Evolutionary conservation across 2,113 vertebrate genomes (phyloP).

Genomic region (Capricornis sumatraensis): DNA sequence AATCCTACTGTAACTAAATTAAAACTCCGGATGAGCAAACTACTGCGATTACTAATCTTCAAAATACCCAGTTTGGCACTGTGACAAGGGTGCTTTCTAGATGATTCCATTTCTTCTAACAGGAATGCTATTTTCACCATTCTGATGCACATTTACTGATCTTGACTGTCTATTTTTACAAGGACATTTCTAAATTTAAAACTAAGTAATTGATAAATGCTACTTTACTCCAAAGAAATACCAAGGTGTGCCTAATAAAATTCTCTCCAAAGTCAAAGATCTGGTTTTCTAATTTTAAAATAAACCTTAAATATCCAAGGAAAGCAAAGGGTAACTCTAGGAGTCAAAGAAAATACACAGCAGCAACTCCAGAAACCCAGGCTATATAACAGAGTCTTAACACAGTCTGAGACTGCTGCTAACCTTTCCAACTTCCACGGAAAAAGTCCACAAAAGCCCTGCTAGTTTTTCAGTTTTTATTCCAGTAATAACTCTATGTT

Average conservation of each 20-base stretch:
- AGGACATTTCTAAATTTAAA: slow-evolving; percentile 24
- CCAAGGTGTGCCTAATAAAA: background rate
- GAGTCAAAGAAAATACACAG: background rate
- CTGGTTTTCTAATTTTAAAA: background rate
- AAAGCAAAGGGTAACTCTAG: background rate
- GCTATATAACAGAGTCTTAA: background rate
- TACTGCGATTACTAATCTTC: background rate
- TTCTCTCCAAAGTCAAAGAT: slow-evolving; percentile 22
- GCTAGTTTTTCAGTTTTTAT: background rate
- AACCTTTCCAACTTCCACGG: background rate
- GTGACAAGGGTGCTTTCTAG: background rate
- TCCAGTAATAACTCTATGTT: background rate
- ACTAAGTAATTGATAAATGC: background rate
- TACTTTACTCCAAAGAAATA: slow-evolving; percentile 5
- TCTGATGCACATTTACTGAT: background rate
- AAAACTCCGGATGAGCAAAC: background rate
- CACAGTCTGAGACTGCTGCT: background rate
- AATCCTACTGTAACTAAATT: background rate
- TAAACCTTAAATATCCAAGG: background rate
- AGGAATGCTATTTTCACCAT: background rate
- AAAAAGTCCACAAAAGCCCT: background rate
- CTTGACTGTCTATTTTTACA: background rate
- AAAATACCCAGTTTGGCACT: background rate
- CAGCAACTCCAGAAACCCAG: background rate
- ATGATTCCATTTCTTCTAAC: background rate